phyloP scores from a whole-genome alignment of 2,113 vertebrate species.

The Rynchops niger region DNA sequence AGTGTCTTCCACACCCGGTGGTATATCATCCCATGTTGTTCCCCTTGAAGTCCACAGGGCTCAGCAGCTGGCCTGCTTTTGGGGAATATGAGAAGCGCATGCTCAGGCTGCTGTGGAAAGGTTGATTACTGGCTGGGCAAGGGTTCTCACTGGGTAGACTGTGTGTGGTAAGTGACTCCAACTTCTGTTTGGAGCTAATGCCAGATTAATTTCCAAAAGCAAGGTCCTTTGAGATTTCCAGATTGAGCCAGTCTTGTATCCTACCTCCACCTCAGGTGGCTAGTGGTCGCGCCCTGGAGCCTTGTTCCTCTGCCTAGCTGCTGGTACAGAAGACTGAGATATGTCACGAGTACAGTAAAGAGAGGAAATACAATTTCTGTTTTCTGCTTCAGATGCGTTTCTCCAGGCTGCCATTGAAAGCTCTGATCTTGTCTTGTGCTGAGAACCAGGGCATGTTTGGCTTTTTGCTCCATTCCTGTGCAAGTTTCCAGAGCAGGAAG shows the following conservation, averaged over 20 bases:
- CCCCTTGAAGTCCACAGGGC: background rate
- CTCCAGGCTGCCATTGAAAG: background rate
- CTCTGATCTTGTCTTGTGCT: background rate
- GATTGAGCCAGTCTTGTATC: background rate
- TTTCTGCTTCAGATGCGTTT: background rate
- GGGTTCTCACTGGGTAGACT: background rate
- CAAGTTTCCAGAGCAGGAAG: background rate
- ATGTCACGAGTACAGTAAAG: background rate
- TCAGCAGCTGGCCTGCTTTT: background rate
- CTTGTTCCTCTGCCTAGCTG: background rate
- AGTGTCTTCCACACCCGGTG: background rate
- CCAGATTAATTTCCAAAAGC: background rate
- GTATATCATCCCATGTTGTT: no score
- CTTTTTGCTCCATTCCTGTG: background rate
- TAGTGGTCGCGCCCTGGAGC: no score
- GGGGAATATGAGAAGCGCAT: background rate
- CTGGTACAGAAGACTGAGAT: background rate
- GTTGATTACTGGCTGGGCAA: background rate
- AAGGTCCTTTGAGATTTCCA: background rate
- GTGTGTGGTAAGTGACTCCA: background rate
- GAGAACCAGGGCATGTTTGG: background rate
- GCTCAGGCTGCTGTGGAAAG: background rate
- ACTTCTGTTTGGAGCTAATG: background rate
- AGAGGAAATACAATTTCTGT: background rate
- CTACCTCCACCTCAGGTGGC: background rate